These are phyloP conservation scores for Saccostrea cuccullata DNA, from an alignment of 1,140 invertebrate species.

Conservation along the genomic window DNA sequence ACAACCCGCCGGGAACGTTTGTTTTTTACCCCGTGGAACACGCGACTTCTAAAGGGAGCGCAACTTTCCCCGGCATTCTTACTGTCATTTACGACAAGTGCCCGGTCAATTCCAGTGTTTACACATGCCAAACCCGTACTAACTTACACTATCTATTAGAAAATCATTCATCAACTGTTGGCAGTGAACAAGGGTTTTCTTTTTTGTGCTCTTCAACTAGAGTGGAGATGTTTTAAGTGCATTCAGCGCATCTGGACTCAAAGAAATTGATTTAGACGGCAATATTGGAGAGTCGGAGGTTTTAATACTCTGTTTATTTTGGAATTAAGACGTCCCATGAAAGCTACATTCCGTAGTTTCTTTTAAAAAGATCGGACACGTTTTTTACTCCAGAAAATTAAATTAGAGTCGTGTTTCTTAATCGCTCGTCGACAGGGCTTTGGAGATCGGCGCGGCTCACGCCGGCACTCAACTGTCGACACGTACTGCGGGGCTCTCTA, in stretches of 20 bases:
- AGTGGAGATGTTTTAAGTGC: slow-evolving; percentile 15
- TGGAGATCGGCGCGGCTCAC: not conserved
- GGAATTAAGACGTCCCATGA: slow-evolving; percentile 26
- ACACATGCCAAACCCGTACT: slow-evolving; percentile 17
- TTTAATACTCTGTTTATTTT: slow-evolving; percentile 30
- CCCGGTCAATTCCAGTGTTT: slow-evolving; percentile 32
- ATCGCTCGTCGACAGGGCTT: not conserved
- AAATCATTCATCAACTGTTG: slow-evolving; percentile 19
- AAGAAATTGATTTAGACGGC: slow-evolving; percentile 31
- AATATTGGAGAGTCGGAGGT: slow-evolving; percentile 14
- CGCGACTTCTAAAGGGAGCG: slow-evolving; percentile 1
- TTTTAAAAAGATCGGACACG: slow-evolving; percentile 3
- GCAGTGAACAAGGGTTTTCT: slow-evolving; percentile 20
- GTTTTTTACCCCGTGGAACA: not conserved
- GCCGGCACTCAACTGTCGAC: too few species aligned
- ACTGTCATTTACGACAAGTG: slow-evolving; percentile 20
- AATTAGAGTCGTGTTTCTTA: not conserved
- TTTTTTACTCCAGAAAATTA: slow-evolving; percentile 15
- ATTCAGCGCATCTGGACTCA: not conserved
- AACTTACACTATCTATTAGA: slow-evolving; percentile 34
- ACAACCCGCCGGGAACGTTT: not conserved
- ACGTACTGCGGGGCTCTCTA: not conserved
- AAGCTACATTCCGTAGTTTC: slow-evolving; percentile 17
- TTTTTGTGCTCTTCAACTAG: slow-evolving; percentile 1
- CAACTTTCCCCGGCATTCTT: slow-evolving; percentile 21